A percentile compares a stretch with the other conserved stretches of the same genome.
phyloP scores from a whole-genome alignment of 2,888 invertebrate genomes.

The Anticlea derivata region DNA sequence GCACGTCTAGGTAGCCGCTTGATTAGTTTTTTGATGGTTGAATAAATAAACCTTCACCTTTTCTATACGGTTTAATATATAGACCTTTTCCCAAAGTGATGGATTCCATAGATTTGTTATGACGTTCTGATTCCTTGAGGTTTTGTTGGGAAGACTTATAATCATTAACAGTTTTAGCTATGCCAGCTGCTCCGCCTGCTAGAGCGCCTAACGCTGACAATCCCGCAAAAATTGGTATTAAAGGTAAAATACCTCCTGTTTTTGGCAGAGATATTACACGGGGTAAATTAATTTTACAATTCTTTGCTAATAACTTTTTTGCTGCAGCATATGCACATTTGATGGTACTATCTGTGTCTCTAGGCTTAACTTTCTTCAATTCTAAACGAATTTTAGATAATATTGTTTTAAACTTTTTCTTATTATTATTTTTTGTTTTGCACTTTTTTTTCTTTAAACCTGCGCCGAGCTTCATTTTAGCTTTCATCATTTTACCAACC shows the following conservation, averaged over 20 bases:
- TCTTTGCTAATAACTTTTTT: neutral
- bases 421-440: neutral
- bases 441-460: neutral
- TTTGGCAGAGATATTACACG: no score
- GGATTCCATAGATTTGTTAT: neutral
- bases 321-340: slow-evolving; percentile 1
- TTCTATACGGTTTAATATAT: slow-evolving; percentile 10
- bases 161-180: slow-evolving; percentile 9
- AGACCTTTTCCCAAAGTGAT: slow-evolving; percentile 9
- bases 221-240: no score
- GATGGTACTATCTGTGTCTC: no score
- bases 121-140: neutral
- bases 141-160: neutral
- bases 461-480: no score
- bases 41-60: neutral
- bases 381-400: no score
- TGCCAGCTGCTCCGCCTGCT: slow-evolving; percentile 8
- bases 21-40: slow-evolving; percentile 10
- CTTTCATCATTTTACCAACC: no score
- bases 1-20: no score
- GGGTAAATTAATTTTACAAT: neutral
- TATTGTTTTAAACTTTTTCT: no score
- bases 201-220: neutral
- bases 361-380: no score
- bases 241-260: no score